Conservation (phyloP, 2,113 vertebrate species). For the Microtus pennsylvanicus region DNA sequence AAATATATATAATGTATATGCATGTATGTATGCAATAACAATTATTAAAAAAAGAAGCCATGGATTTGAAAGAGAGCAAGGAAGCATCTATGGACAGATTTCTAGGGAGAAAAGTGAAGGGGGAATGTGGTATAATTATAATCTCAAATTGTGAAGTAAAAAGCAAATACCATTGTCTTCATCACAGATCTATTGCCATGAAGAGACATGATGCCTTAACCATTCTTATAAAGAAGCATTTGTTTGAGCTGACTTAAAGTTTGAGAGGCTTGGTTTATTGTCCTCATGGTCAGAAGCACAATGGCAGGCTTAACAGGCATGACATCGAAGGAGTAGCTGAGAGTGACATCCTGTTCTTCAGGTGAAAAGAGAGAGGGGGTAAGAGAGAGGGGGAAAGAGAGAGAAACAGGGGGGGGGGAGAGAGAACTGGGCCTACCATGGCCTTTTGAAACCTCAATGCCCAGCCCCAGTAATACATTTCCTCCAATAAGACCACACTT, state of each 20-base stretch:
- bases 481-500: background rate
- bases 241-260: background rate
- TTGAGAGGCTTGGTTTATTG: background rate
- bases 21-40: background rate
- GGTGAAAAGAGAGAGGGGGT: background rate
- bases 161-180: background rate
- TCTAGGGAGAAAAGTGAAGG: too few species aligned
- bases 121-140: background rate
- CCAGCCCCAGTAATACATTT: background rate
- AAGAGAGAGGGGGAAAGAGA: background rate
- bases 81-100: too few species aligned
- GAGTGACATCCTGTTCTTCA: too few species aligned
- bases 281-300: background rate
- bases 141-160: background rate
- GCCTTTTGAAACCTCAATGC: background rate
- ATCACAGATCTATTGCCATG: background rate
- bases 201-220: background rate
- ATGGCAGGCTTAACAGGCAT: background rate
- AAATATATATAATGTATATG: background rate
- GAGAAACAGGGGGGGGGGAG: background rate
- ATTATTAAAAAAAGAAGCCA: background rate
- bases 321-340: background rate
- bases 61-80: too few species aligned
- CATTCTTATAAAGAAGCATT: background rate
- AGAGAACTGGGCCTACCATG: background rate